Evolutionary conservation across 1,140 invertebrate genomes (phyloP).

Genomic region (Dendrolimus kikuchii): DNA sequence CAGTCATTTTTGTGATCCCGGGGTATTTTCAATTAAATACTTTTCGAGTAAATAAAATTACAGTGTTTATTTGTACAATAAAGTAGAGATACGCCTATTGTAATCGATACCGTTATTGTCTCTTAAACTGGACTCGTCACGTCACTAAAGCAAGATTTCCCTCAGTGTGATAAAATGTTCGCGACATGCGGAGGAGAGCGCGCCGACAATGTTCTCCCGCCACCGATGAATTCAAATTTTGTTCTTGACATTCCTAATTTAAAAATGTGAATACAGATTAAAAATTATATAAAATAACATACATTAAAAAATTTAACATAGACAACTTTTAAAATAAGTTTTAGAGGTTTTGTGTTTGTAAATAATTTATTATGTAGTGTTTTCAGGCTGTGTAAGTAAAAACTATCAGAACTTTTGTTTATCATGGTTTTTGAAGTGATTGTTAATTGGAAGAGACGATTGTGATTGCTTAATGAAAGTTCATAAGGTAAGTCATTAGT

Average conservation of each 20-base stretch:
- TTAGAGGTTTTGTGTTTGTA: too few relatives aligned
- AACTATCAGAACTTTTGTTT: constrained; percentile 6
- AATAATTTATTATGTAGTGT: not conserved
- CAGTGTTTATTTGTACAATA: constrained; percentile 13
- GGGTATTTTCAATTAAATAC: too few relatives aligned
- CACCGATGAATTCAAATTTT: constrained; percentile 48
- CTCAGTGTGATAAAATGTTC: constrained; percentile 62
- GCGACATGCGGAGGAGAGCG: constrained; percentile 38
- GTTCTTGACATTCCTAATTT: too few relatives aligned
- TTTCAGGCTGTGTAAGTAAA: constrained; percentile 7
- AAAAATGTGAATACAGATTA: constrained; percentile 17
- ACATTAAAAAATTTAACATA: not conserved
- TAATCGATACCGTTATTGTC: constrained; percentile 26
- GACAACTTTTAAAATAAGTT: too few relatives aligned
- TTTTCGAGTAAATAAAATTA: not conserved
- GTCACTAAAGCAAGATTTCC: constrained; percentile 46
- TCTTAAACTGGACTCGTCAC: constrained; percentile 30
- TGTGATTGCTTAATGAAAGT: too few relatives aligned
- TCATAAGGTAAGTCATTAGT: too few relatives aligned
- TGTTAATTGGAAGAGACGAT: too few relatives aligned
- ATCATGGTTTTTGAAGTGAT: too few relatives aligned
- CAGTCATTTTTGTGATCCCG: too few relatives aligned
- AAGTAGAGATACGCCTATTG: constrained; percentile 9
- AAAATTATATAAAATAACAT: constrained; percentile 16
- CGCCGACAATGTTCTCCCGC: constrained; percentile 34